phyloP scores from a whole-genome alignment of 2,113 vertebrate genomes.

The Sapayoa aenigma region DNA sequence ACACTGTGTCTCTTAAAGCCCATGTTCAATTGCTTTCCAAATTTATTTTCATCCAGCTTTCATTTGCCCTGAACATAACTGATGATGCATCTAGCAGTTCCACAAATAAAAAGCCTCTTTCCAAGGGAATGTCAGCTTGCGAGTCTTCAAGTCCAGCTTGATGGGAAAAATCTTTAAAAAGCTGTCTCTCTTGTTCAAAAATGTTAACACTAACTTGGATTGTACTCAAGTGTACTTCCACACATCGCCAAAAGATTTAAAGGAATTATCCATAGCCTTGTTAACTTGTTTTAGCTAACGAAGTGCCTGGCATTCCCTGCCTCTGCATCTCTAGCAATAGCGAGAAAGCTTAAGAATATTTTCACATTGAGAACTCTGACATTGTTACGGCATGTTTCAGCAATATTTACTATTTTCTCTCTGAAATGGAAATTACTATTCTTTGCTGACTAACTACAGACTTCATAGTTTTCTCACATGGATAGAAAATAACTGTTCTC shows the following conservation, averaged over 20 bases:
- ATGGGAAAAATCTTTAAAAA: background rate
- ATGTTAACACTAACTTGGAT: background rate
- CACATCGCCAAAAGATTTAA: background rate
- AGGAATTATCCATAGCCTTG: background rate
- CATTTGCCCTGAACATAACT: background rate
- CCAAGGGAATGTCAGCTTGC: background rate
- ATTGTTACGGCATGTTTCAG: background rate
- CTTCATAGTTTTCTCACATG: background rate
- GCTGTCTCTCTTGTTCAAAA: background rate
- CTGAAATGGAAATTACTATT: background rate
- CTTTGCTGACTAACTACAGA: background rate
- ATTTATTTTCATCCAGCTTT: background rate
- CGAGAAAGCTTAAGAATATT: background rate
- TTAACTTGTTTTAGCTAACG: background rate
- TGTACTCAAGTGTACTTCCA: background rate
- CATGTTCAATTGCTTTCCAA: background rate
- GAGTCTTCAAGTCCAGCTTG: background rate
- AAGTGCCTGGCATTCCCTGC: background rate
- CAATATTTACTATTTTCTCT: background rate
- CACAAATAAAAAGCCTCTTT: background rate
- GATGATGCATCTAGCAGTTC: background rate
- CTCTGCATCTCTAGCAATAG: background rate
- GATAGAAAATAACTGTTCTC: background rate
- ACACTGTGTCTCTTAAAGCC: background rate
- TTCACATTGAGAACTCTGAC: background rate